phyloP scores from a whole-genome alignment of 2,113 vertebrate species.

The Pelusios castaneus region DNA sequence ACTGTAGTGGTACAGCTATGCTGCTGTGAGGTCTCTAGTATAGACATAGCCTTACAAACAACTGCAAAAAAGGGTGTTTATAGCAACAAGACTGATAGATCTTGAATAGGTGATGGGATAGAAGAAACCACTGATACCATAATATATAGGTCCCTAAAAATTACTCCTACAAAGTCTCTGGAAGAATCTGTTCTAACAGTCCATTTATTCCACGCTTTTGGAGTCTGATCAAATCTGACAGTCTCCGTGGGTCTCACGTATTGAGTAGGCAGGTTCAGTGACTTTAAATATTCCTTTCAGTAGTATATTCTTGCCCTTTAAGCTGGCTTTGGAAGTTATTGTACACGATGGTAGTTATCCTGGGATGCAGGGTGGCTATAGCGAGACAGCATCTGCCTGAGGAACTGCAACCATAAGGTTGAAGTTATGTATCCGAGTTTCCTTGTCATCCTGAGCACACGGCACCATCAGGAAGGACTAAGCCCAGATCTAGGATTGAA shows the following conservation, averaged over 20 bases:
- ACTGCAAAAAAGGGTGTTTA: background rate
- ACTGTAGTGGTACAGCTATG: too few relatives aligned
- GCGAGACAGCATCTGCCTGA: background rate
- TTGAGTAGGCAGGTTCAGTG: background rate
- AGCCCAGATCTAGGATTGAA: background rate
- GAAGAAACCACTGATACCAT: background rate
- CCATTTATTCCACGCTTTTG: background rate
- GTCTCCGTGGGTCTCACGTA: fast-evolving
- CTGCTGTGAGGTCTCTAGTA: too few relatives aligned
- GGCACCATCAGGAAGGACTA: background rate
- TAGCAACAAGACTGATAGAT: background rate
- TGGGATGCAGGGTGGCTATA: fast-evolving
- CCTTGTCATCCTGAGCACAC: background rate
- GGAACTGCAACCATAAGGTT: background rate
- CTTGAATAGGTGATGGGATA: background rate
- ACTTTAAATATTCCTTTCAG: background rate
- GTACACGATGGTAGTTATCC: fast-evolving
- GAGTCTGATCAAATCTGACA: background rate
- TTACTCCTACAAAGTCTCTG: background rate
- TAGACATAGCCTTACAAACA: background rate
- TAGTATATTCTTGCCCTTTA: background rate
- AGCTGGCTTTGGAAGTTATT: background rate
- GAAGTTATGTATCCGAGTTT: fast-evolving
- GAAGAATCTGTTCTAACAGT: background rate
- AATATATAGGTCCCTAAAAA: background rate